Evolutionary conservation across 2,113 vertebrate species (phyloP).

Genomic region (Ancistrus triradiatus): DNA sequence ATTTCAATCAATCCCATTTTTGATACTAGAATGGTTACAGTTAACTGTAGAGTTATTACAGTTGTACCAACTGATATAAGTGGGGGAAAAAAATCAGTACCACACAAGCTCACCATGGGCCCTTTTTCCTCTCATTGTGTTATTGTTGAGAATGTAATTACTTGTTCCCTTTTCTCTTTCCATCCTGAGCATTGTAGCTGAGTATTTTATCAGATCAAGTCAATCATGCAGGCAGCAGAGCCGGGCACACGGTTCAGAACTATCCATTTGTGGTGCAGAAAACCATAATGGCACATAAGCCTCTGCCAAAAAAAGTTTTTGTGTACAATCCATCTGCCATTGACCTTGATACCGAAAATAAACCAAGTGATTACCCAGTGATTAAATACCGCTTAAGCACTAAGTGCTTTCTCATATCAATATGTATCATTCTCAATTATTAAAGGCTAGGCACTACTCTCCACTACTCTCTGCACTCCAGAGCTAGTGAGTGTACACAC

Average conservation of each 20-base stretch:
- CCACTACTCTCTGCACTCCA: slow-evolving; percentile 15
- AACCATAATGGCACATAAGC: slow-evolving; percentile 25
- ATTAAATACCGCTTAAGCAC: slow-evolving; percentile 50
- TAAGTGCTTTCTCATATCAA: slow-evolving; percentile 43
- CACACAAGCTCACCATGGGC: too few species aligned
- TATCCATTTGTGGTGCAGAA: background rate
- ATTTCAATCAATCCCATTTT: too few species aligned
- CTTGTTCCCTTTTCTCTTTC: background rate
- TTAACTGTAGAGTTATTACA: too few species aligned
- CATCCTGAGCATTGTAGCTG: background rate
- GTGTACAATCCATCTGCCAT: background rate
- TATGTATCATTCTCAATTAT: slow-evolving; percentile 46
- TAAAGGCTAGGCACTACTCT: slow-evolving; percentile 19
- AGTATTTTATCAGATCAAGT: background rate
- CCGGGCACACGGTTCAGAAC: background rate
- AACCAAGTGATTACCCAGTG: slow-evolving; percentile 26
- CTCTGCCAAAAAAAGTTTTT: background rate
- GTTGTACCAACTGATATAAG: too few species aligned
- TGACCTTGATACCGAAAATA: slow-evolving; percentile 7
- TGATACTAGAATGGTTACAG: too few species aligned
- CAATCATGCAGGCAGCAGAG: background rate
- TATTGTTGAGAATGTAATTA: background rate
- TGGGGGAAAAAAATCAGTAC: too few species aligned
- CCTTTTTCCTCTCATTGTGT: too few species aligned
- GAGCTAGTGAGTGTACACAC: slow-evolving; percentile 4